Evolutionary conservation across 2,113 vertebrate genomes (phyloP).

Genomic region (Pluvialis apricaria): DNA sequence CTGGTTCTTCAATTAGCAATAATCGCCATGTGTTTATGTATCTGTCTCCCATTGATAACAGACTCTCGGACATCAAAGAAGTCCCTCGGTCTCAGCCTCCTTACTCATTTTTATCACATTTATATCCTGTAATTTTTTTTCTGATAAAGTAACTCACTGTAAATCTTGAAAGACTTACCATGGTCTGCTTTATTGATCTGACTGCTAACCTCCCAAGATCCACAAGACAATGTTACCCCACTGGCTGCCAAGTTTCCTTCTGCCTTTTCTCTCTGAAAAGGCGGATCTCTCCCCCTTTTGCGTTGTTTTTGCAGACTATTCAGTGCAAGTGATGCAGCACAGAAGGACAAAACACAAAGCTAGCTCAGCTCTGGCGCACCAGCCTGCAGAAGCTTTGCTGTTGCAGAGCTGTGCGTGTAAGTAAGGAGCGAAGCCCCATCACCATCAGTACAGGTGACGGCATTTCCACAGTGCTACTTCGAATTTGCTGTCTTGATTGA

Average conservation of each 20-base stretch:
- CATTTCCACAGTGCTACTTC: not conserved
- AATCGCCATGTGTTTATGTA: slow-evolving; percentile 45
- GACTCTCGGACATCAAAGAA: slow-evolving; percentile 61
- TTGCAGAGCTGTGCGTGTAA: not conserved
- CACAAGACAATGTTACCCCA: not conserved
- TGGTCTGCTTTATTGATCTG: not conserved
- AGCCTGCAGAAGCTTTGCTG: not conserved
- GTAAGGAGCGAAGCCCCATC: not conserved
- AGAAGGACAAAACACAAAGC: not conserved
- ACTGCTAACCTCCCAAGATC: not conserved
- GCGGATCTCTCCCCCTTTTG: not conserved
- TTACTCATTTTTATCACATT: slow-evolving; percentile 43
- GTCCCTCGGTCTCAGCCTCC: not conserved
- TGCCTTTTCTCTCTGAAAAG: not conserved
- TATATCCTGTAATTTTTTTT: slow-evolving; percentile 18
- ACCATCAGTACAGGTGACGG: not conserved
- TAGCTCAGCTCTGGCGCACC: not conserved
- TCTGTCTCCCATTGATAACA: slow-evolving; percentile 60
- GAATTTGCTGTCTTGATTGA: not conserved
- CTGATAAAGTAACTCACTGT: not conserved
- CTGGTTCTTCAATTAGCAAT: slow-evolving; percentile 48
- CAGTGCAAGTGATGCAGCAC: not conserved
- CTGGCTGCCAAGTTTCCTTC: not conserved
- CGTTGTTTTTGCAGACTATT: not conserved
- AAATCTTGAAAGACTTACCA: slow-evolving; percentile 14